phyloP scores from a whole-genome alignment of 2,113 vertebrate genomes.

The Carettochelys insculpta region DNA sequence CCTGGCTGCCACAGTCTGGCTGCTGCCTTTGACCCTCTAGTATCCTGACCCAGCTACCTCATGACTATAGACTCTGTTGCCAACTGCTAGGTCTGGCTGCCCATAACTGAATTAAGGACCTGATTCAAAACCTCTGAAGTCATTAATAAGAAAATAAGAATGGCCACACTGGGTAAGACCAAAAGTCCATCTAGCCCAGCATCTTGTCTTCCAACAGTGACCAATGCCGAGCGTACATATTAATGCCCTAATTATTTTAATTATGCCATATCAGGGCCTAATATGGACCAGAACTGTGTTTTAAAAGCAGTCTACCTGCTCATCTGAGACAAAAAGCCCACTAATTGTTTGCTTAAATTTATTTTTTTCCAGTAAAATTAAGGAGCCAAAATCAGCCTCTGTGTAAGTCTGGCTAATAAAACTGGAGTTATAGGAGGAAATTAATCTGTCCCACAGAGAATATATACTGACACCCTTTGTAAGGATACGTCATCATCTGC shows the following conservation, averaged over 20 bases:
- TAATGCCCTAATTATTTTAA: no score
- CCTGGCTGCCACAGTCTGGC: neutral
- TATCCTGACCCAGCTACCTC: neutral
- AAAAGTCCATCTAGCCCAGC: no score
- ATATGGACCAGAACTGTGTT: neutral
- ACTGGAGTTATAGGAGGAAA: neutral
- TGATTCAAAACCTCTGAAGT: neutral
- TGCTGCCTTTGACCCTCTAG: neutral
- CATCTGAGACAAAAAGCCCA: neutral
- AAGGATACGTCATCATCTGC: neutral
- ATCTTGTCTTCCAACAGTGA: no score
- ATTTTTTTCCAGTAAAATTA: neutral
- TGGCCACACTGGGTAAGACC: no score
- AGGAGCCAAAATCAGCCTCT: neutral
- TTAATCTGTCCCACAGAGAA: neutral
- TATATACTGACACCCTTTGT: neutral
- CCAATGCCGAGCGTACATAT: no score
- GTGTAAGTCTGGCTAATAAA: neutral
- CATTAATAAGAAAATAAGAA: no score
- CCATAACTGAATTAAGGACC: neutral
- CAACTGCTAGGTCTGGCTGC: neutral
- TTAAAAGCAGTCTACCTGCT: neutral
- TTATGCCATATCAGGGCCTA: no score
- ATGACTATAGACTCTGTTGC: neutral
- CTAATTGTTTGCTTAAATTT: neutral